Percentiles rank a stretch among this genome's conserved stretches.
Conservation (phyloP, 2,113 vertebrate species). For the Pygathrix nemaeus region DNA sequence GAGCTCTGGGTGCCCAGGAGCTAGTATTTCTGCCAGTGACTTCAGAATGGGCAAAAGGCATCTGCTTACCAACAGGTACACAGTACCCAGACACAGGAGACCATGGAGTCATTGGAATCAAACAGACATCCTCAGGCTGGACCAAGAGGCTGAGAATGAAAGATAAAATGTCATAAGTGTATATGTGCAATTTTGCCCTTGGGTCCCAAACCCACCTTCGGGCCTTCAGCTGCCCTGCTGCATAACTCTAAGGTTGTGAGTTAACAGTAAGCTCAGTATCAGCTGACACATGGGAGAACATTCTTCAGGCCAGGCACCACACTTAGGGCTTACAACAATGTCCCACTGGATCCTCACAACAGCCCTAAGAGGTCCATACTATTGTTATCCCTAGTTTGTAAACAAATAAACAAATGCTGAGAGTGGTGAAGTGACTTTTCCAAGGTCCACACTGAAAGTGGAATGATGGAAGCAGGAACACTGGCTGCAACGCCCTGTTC, state of each 20-base stretch:
- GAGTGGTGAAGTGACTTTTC: neutral
- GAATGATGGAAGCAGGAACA: neutral
- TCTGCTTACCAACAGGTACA: neutral
- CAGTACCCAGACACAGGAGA: neutral
- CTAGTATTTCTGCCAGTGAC: neutral
- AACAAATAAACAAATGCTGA: neutral
- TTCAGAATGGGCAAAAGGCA: neutral
- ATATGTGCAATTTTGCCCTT: neutral
- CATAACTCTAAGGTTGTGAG: neutral
- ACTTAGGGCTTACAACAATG: neutral
- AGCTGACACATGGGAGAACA: rapidly evolving
- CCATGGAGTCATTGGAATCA: neutral
- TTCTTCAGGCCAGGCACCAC: neutral
- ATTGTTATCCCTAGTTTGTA: neutral
- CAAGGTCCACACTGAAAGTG: neutral
- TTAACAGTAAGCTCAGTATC: neutral
- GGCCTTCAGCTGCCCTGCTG: neutral
- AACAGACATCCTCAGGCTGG: neutral
- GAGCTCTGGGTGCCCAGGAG: neutral
- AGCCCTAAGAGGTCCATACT: neutral
- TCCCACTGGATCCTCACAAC: neutral
- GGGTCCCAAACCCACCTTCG: neutral
- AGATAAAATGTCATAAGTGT: neutral
- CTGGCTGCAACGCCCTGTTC: neutral
- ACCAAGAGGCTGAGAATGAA: neutral